Percentiles rank a stretch among this genome's conserved stretches.
Conservation (phyloP, 2,113 vertebrate genomes). For the Thunnus thynnus region DNA sequence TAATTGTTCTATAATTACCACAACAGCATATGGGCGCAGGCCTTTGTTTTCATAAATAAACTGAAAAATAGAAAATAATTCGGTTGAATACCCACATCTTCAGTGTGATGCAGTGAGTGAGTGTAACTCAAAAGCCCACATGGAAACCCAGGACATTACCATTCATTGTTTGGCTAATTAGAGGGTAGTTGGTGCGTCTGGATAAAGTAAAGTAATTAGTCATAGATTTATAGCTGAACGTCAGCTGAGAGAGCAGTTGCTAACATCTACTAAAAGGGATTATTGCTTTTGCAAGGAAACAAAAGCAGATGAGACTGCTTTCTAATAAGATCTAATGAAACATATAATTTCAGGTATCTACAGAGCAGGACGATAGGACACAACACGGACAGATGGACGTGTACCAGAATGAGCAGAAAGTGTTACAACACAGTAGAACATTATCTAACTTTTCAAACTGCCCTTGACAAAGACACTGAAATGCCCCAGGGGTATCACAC, state of each 20-base stretch:
- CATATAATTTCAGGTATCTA: slow-evolving; percentile 8
- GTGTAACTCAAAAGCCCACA: slow-evolving; percentile 64
- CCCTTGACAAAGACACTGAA: slow-evolving; percentile 49
- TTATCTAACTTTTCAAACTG: slow-evolving; percentile 38
- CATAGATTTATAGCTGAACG: slow-evolving; percentile 74
- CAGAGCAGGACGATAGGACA: slow-evolving; percentile 31
- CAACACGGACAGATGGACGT: slow-evolving; percentile 7
- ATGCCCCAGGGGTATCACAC: slow-evolving; percentile 21
- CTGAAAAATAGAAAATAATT: slow-evolving; percentile 47
- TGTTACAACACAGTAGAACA: slow-evolving; percentile 19
- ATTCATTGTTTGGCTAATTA: slow-evolving; percentile 83
- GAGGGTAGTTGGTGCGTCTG: slow-evolving; percentile 78
- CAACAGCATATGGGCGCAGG: slow-evolving; percentile 34
- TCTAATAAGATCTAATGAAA: slow-evolving; percentile 14
- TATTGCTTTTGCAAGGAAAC: slow-evolving; percentile 30
- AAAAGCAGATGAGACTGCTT: slow-evolving; percentile 16
- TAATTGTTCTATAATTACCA: slow-evolving; percentile 58
- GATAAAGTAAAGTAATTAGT: slow-evolving; percentile 83
- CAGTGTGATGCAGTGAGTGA: slow-evolving; percentile 61
- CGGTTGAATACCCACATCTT: slow-evolving; percentile 58
- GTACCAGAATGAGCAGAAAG: background rate
- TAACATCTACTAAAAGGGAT: slow-evolving; percentile 43
- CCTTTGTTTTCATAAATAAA: slow-evolving; percentile 58
- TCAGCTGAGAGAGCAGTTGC: slow-evolving; percentile 71
- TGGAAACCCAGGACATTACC: slow-evolving; percentile 71